Base-by-base conservation (phyloP, 2,888 invertebrate genomes). In the Dascillus cervinus region DNA sequence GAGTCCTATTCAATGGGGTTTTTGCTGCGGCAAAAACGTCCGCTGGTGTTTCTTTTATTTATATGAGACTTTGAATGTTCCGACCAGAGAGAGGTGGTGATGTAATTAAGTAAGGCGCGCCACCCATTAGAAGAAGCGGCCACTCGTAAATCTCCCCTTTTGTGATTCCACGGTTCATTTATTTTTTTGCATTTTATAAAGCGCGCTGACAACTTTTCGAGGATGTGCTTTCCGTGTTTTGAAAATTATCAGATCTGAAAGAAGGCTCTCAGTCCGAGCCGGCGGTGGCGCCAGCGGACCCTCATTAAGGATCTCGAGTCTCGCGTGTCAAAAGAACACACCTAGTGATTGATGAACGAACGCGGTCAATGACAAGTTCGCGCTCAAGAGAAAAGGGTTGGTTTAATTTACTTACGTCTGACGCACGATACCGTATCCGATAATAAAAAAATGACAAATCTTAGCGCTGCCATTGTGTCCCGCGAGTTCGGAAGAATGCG, bases 21-120 rank as follows among this genome's bases (percentile, higher is more conserved):
- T 40, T 43, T 35, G 40, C 42, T 33, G 39, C 37, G 47, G 44
- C 44, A 48, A 54, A 56, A 56, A 57, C 52, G 43, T 45, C 41
- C n/a, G n/a, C 44, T 55, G 52, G 56, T 56, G 60, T 58, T 58
- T 58, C 57, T 56, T 59, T 61, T 58, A 62, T 61, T 61, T 61
- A 60, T 59, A 50, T 49, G 45, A 43, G 50, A 54, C 60, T 62
- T 62, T 62, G 60, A 56, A 49, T 59, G 60, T 60, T 52, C 60
- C 61, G 61, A 53, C 57, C 49, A n/a, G n/a, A n/a, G n/a, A n/a
- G 47, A 60, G 58, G 60, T 62, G 60, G 55, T 60, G 61, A 60
- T 60, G 61, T 62, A 62, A 62, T 62, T 62, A 62, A 60, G 55
- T 50, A 56, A 56, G 57, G 58, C 60, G 55, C 56, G 60, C 62